Evolutionary conservation across 2,888 invertebrate genomes (phyloP), one percentile per base, ranked within the genome.

Genomic region (Spodoptera littoralis): DNA sequence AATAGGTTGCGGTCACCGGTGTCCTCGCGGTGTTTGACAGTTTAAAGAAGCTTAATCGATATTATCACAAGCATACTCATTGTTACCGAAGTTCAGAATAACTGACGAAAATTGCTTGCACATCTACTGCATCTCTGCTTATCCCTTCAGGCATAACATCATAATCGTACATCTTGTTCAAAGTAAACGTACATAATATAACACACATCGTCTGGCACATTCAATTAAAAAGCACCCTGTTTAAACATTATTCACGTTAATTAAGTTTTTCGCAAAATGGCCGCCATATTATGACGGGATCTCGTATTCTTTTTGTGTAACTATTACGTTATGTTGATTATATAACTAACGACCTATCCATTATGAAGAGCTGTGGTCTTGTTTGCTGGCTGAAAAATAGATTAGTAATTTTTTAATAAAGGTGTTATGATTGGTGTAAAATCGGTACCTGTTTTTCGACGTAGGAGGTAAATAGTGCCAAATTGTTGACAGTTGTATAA

Each of bases 231-330:
- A 12, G 22, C 22, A 43, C 22, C 27, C 24, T 43, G 52, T 56
- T 63, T 42, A 72, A 73, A 64, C 63, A 71, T 46, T 44, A 59
- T 54, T 55, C 49, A 42, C 44, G 12, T 61, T 63, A 66, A 61
- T 67, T 61, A 62, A 73, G 69, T 73, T 73, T 36, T 65, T 48
- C 60, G 42, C 45, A 22, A 65, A 69, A 60, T 51, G 8, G 42
- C 42, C 12, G 43, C 57, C 60, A 54, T 50, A 73, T 45, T 63
- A 68, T 41, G 55, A 1, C n/a, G 45, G 36, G 12, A 12, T 53
- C 9, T 24, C 3, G 18, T 54, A 18, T 64, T 60, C 45, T 30
- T 72, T 67, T 60, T 59, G 36, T 51, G 3, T 5, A 27, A 59
- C 36, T 49, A 24, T 27, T 42, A 62, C 43, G 11, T 47, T 59